phyloP scores from a whole-genome alignment of 2,797 vertebrate genomes.

The Chaunax sp. region DNA sequence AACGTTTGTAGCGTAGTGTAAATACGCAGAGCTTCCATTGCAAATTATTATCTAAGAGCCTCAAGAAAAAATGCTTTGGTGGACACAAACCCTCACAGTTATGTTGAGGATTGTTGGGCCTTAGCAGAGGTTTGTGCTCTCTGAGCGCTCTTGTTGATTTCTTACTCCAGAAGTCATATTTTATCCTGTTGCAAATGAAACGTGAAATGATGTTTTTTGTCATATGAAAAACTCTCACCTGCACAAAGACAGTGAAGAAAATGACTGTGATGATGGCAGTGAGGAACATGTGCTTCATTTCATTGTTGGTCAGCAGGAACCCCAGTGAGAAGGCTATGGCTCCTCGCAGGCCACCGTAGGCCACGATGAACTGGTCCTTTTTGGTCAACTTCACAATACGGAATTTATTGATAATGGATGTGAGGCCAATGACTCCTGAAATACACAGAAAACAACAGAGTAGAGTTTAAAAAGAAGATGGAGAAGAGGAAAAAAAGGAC shows the following conservation, averaged over 20 bases:
- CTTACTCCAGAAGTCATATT: too few species aligned
- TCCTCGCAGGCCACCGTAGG: conserved; percentile 95
- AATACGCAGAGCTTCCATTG: too few species aligned
- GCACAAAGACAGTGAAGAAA: conserved; percentile 98
- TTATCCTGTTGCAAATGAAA: too few species aligned
- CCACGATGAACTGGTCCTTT: conserved; percentile 98
- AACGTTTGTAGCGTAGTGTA: too few species aligned
- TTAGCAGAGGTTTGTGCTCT: too few species aligned
- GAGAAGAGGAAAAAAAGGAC: too few species aligned
- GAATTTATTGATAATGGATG: conserved; percentile 96
- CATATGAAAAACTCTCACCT: conserved; percentile 77
- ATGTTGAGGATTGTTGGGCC: too few species aligned
- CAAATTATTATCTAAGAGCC: too few species aligned
- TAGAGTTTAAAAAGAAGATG: not conserved
- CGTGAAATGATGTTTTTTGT: too few species aligned
- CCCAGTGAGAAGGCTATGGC: conserved; percentile 96
- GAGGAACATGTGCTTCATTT: conserved; percentile 88
- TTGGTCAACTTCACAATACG: conserved; percentile 95
- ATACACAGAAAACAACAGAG: not conserved
- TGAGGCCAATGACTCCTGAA: conserved; percentile 93
- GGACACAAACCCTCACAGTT: too few species aligned
- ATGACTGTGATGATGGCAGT: conserved; percentile 98
- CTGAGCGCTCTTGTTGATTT: too few species aligned
- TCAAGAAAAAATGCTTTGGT: too few species aligned
- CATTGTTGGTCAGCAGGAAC: conserved; percentile 84